Base-by-base conservation (phyloP, 2,797 vertebrate species). In the Coregonus sp. region DNA sequence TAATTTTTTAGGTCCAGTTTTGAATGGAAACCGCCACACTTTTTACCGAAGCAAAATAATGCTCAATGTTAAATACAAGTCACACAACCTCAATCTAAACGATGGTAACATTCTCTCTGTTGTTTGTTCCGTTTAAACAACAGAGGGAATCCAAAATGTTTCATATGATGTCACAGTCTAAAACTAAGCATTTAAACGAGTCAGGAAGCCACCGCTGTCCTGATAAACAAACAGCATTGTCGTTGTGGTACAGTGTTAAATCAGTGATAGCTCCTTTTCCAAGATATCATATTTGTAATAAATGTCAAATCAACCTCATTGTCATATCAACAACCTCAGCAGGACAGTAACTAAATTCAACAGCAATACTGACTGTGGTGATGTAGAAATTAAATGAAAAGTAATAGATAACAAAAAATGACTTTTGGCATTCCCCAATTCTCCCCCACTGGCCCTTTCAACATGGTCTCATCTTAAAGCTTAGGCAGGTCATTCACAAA, bases 11-110 rank as follows among this genome's bases (percentile, higher is more conserved):
- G 87, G 85, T 91, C 85, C 83, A 87, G 88, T 89, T 92, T 11
- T 85, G 82, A 92, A 92, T 91, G 82, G 87, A 94, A 93, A 91
- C 16, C 89, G 91, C 90, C 91, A 93, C 91, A 90, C 86, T 85
- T 90, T 90, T 86, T 75, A 92, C 91, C 92, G 88, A 93, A 94
- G 91, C 92, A 70, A 90, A 93, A 90, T 84, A 89, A 92, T 90
- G 92, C 91, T 92, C 89, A 91, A 92, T 92, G 86, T 77, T 82
- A 86, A 92, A 90, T 87, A 93, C 91, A 91, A 92, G 89, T 89
- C 91, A 92, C 91, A 92, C 91, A 86, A 90, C 90, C 90, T 88
- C 87, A 91, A 89, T 91, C 86, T 85, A 81, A 89, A 85, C 89
- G 85, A 91, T 78, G 85, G 84, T 80, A 93, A 90, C 89, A 88